Base-by-base conservation (phyloP, 2,113 vertebrate species). In the Sebastes fasciatus region DNA sequence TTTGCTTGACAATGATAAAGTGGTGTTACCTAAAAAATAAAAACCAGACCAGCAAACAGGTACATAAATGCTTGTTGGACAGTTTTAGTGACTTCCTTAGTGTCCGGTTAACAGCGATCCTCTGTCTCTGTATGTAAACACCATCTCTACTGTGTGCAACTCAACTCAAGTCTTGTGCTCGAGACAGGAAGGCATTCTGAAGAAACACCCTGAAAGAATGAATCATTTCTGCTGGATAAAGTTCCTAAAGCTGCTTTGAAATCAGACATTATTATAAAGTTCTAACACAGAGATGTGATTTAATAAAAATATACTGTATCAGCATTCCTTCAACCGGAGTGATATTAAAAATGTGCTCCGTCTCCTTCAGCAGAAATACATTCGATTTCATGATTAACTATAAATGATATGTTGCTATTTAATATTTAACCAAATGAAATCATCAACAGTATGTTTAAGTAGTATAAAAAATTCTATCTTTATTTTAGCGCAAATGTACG, bases 101-200 rank as follows among this genome's bases (percentile, higher is more conserved):
- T 12, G 63, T 84, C 48, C 5, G 43, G 21, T 74, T 16, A 79
- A 84, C 82, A 80, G 83, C 74, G 66, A 88, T 49, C 48, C 46
- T 74, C 77, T 23, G 74, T 85, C 77, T 79, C 83, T 76, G 60
- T 13, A 67, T 71, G 74, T 77, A 86, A 89, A 86, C 81, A 76
- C 60, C 11, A 4, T 11, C 63, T 86, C 49, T 23, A 54, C 2
- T 8, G n/a, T 55, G 8, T 12, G 11, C 23, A 54, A 64, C 61
- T 4, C 10, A 21, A 72, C 21, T 76, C 61, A 60, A 52, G 61
- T 58, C 4, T 40, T 55, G n/a, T 34, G 80, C 40, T 83, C 23
- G 46, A 55, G 67, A 79, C 69, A 68, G 23, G 65, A 86, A 89
- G 87, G 86, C 91, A 82, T 81, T 61, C 83, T 69, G 76, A 80